These are phyloP conservation scores for Craniophora ligustri DNA, from an alignment of 2,888 invertebrate species.

Conservation along the genomic window DNA sequence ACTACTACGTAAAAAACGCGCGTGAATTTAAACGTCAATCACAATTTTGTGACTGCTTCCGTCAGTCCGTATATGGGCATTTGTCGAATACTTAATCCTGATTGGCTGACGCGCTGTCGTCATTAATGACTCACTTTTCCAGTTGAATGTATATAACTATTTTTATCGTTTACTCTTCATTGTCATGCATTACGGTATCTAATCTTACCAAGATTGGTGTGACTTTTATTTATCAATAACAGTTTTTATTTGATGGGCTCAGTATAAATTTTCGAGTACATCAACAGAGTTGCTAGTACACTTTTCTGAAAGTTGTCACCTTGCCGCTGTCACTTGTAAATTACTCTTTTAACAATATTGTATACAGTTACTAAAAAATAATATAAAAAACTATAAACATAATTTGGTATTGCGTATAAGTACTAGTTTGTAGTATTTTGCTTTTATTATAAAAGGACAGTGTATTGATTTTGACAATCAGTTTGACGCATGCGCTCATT, in stretches of 20 bases:
- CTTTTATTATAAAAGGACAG: conserved; percentile 58
- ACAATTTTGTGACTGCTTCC: conserved; percentile 71
- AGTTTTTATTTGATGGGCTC: conserved; percentile 43
- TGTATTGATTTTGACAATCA: conserved; percentile 69
- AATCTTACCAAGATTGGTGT: conserved; percentile 62
- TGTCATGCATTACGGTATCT: conserved; percentile 66
- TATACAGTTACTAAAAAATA: neutral
- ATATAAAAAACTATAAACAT: conserved; percentile 5
- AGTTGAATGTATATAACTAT: conserved; percentile 66
- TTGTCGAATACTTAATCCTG: conserved; percentile 85
- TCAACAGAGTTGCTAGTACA: conserved; percentile 64
- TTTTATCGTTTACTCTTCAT: conserved; percentile 63
- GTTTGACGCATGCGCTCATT: conserved; percentile 88
- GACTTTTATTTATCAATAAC: conserved; percentile 58
- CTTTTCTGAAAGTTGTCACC: conserved; percentile 72
- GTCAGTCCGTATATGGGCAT: conserved; percentile 90
- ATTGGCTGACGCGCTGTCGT: conserved; percentile 85
- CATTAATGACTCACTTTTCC: conserved; percentile 80
- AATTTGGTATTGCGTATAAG: conserved; percentile 2
- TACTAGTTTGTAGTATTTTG: conserved; percentile 11
- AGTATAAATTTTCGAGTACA: conserved; percentile 56
- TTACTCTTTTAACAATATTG: neutral
- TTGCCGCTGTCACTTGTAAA: conserved; percentile 40
- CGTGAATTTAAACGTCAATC: conserved; percentile 67
- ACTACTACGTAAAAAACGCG: conserved; percentile 62